Evolutionary conservation across 2,797 vertebrate genomes (phyloP).

Genomic region (Pantherophis alleghaniensis): DNA sequence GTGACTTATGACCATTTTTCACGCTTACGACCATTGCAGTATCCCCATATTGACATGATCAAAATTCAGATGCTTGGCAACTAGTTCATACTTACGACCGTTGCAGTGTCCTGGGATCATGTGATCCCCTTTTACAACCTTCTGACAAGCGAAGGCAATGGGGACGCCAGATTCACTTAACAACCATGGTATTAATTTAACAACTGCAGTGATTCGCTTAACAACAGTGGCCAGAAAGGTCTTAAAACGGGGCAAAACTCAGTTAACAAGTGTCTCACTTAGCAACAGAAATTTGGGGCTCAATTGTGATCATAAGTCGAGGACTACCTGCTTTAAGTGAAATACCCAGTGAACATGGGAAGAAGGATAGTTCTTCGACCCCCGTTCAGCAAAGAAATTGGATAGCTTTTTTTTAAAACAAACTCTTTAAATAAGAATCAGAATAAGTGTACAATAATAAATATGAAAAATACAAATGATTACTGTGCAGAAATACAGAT

Average conservation of each 20-base stretch:
- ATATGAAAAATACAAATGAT: background rate
- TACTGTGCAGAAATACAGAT: background rate
- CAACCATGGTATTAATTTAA: background rate
- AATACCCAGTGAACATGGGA: background rate
- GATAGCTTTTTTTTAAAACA: background rate
- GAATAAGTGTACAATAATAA: background rate
- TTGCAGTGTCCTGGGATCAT: background rate
- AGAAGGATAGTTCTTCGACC: background rate
- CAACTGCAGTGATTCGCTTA: background rate
- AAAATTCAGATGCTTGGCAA: background rate
- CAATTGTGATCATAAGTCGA: background rate
- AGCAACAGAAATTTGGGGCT: background rate
- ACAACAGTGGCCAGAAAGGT: background rate
- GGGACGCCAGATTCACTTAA: background rate
- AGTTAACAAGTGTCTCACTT: background rate
- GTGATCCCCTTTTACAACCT: background rate
- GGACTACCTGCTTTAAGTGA: background rate
- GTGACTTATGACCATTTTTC: background rate
- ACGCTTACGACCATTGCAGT: background rate
- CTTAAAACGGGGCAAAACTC: background rate
- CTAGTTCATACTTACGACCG: background rate
- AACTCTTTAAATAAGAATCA: background rate
- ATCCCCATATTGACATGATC: background rate
- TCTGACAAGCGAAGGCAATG: background rate
- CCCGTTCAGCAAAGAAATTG: background rate